Conservation (phyloP, 2,797 vertebrate genomes). For the Chrosomus eos region DNA sequence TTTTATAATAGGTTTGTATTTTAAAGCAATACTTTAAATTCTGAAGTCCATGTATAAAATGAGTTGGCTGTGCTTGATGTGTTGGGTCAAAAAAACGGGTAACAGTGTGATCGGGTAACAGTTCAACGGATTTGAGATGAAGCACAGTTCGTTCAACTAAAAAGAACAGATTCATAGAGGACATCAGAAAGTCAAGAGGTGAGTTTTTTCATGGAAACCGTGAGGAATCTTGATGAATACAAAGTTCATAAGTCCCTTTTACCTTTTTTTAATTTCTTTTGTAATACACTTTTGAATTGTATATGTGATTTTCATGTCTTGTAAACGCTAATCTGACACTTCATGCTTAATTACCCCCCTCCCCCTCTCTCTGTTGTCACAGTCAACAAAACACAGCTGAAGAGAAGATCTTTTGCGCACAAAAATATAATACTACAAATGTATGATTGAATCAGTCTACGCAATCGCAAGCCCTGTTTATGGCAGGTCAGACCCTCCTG, state of each 20-base stretch:
- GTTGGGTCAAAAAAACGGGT: neutral
- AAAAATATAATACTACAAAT: slow-evolving; percentile 46
- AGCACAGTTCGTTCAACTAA: neutral
- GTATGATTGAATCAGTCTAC: slow-evolving; percentile 44
- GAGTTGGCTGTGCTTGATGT: neutral
- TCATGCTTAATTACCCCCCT: neutral
- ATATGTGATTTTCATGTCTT: neutral
- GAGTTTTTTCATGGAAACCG: neutral
- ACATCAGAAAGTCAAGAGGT: neutral
- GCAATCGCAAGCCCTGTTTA: slow-evolving; percentile 28
- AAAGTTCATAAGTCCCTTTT: neutral
- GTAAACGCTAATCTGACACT: neutral
- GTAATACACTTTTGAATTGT: neutral
- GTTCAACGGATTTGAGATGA: neutral
- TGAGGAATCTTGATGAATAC: neutral
- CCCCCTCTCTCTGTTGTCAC: no score
- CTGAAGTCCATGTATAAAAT: neutral
- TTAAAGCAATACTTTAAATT: neutral
- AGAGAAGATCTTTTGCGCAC: neutral
- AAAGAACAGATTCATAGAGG: neutral
- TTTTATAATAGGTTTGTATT: neutral
- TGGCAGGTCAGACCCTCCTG: slow-evolving; percentile 19
- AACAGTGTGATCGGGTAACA: neutral
- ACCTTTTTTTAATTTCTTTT: neutral
- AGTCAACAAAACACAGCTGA: neutral